Base-by-base conservation (phyloP, 92 coral and sea anemone species). In the Palythoa grandis region DNA sequence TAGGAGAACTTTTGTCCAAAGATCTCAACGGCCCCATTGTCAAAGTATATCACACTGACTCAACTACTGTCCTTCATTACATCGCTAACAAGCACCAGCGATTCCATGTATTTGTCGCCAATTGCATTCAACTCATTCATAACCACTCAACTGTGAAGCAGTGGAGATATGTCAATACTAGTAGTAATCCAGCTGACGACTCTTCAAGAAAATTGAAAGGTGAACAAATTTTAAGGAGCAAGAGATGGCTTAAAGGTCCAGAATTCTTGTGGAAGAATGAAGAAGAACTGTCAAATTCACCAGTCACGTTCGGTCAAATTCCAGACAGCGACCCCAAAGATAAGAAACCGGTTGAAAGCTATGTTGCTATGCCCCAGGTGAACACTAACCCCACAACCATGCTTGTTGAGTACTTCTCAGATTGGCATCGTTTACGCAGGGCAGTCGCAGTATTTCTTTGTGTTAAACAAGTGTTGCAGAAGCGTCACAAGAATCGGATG, bases 361-460 rank as follows among this genome's bases (percentile, higher is more conserved):
- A 52, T 52, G 65, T 56, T 4, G 52, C 61, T 48, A 52, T 39
- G 16, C 38, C 77, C 23, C 60, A 24, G 50, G 79, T 20, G 20
- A 10, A 5, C 11, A 23, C 6, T 76, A 2, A 74, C 9, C 39
- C 79, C 40, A 74, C 43, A 52, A 11, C 0, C 43, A 52, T 8
- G 20, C 79, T 74, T 15, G 53, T 52, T 52, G 19, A 74, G 79
- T 74, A 74, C n/a, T 74, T 74, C 63, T 91, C 94, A 19, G 79
- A 83, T 56, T 91, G 90, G 83, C n/a, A 76, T 69, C 90, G 84
- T 70, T 68, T 91, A 50, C 76, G 72, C 72, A 85, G 75, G 86
- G 90, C 91, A 47, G 87, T 91, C 16, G 89, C 93, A 5, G 89
- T 84, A 20, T 84, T 66, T 43, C 69, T 91, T n/a, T 37, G 92